phyloP scores from a whole-genome alignment of 1,140 invertebrate genomes.

The Cotesia chilonis region DNA sequence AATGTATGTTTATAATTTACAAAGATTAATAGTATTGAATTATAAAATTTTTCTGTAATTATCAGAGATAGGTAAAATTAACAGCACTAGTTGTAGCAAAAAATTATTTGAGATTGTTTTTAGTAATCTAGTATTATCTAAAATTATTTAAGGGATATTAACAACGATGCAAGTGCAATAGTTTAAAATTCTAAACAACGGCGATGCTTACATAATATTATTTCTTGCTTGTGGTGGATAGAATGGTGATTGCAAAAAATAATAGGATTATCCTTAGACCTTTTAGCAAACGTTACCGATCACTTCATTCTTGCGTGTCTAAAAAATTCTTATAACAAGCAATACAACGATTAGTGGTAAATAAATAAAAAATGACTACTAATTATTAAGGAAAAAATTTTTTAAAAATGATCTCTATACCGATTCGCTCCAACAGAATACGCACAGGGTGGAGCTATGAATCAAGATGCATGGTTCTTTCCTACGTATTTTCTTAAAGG shows the following conservation, averaged over 20 bases:
- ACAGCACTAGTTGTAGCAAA: too few species aligned
- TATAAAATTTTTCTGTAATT: too few species aligned
- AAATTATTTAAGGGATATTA: too few species aligned
- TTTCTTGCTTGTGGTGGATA: too few species aligned
- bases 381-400: slow-evolving; percentile 1
- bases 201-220: too few species aligned
- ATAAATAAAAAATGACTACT: slow-evolving; percentile 8
- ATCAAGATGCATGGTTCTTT: not conserved
- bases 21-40: too few species aligned
- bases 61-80: too few species aligned
- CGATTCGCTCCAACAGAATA: not conserved
- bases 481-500: not conserved
- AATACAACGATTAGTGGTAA: not conserved
- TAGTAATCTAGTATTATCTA: too few species aligned
- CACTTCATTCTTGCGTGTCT: slow-evolving; percentile 16
- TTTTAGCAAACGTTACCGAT: slow-evolving; percentile 1
- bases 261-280: not conserved
- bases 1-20: too few species aligned
- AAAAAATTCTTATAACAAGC: slow-evolving; percentile 2
- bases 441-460: not conserved
- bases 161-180: too few species aligned
- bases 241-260: slow-evolving; percentile 5
- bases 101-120: too few species aligned
- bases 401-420: not conserved
- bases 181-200: too few species aligned